Evolutionary conservation across 2,797 vertebrate genomes (phyloP).

Genomic region (Poecilia gillii): DNA sequence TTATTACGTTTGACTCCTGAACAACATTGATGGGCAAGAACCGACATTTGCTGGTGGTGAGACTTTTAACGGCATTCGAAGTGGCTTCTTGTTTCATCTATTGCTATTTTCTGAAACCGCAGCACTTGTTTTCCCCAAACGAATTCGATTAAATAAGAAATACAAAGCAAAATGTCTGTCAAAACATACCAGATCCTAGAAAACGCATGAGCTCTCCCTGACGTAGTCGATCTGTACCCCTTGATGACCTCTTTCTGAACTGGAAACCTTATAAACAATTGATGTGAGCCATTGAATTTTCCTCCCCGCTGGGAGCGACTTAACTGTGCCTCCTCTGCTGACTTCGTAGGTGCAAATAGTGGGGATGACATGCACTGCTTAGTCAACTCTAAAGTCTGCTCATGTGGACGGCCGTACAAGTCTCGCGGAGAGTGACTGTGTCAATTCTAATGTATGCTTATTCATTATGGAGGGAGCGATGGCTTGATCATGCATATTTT

Average conservation of each 20-base stretch:
- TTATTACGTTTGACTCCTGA: neutral
- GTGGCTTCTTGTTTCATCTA: neutral
- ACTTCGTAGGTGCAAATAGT: conserved; percentile 47
- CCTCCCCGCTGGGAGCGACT: conserved; percentile 29
- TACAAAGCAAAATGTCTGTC: conserved; percentile 24
- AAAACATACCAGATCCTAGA: conserved; percentile 14
- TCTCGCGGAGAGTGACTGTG: conserved; percentile 62
- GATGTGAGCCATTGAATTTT: conserved; percentile 29
- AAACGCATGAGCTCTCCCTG: conserved; percentile 1
- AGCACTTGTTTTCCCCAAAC: conserved; percentile 5
- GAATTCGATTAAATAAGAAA: conserved; percentile 1
- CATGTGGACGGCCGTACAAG: conserved; percentile 39
- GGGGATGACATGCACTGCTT: conserved; percentile 44
- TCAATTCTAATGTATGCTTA: conserved; percentile 78
- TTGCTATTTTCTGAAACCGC: conserved; percentile 3
- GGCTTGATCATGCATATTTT: conserved; percentile 77
- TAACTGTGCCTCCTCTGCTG: conserved; percentile 47
- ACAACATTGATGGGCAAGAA: neutral
- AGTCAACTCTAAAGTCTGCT: conserved; percentile 41
- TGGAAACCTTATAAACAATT: conserved; percentile 35
- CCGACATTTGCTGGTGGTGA: neutral
- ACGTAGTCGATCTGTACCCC: conserved; percentile 21
- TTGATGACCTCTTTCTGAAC: conserved; percentile 45
- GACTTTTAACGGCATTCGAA: neutral
- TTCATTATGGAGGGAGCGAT: conserved; percentile 81